These are phyloP conservation scores for Heteromurus nitidus DNA, from an alignment of 2,888 invertebrate genomes.

Conservation along the genomic window DNA sequence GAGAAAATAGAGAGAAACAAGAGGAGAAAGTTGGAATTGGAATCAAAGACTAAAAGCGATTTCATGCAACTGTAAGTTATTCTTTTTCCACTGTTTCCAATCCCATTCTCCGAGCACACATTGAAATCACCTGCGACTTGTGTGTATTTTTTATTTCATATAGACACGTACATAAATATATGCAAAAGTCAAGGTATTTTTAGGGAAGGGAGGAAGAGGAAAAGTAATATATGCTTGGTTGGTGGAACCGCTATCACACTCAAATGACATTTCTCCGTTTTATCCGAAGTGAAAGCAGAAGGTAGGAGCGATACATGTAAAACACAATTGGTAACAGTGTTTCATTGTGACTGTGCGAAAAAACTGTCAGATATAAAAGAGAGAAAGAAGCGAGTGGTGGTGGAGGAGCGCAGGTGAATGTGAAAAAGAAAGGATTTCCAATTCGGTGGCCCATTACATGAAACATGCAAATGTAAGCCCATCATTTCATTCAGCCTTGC, in stretches of 20 bases:
- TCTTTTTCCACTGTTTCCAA: background rate
- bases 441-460: conserved; percentile 46
- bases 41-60: conserved; percentile 40
- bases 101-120: no score
- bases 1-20: background rate
- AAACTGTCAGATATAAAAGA: background rate
- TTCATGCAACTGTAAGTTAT: conserved; percentile 20
- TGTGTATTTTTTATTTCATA: no score
- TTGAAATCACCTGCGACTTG: no score
- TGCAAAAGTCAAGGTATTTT: no score
- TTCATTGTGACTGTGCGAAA: background rate
- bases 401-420: conserved; percentile 33
- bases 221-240: no score
- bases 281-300: background rate
- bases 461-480: conserved; percentile 44
- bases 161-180: no score
- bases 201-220: no score
- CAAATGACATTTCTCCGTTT: no score
- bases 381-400: background rate
- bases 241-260: no score
- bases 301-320: background rate
- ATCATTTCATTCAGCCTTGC: conserved; percentile 5
- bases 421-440: conserved; percentile 30
- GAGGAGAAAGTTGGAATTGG: conserved; percentile 25
- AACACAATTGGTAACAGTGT: background rate